Conservation (phyloP, 2,797 vertebrate genomes). For the Gallinago stenura region DNA sequence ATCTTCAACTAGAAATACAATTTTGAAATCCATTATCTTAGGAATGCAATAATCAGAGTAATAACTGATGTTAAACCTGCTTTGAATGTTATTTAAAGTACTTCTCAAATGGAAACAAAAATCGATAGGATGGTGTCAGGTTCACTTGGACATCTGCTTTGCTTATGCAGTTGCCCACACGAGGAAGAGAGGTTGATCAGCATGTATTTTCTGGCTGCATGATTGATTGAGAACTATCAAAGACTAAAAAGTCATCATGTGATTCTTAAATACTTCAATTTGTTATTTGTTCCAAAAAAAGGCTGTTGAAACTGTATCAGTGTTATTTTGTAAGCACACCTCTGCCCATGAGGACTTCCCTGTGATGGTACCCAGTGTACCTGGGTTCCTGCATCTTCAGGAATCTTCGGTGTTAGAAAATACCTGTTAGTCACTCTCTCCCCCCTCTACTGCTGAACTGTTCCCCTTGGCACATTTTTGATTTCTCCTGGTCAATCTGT, state of each 20-base stretch:
- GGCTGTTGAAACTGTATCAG: conserved; percentile 13
- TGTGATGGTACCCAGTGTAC: neutral
- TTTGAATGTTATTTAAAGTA: conserved; percentile 74
- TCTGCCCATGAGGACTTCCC: neutral
- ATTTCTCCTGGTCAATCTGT: neutral
- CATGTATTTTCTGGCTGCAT: neutral
- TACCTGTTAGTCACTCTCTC: neutral
- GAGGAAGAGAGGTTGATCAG: conserved; percentile 47
- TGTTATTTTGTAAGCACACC: neutral
- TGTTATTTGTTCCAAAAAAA: conserved; percentile 60
- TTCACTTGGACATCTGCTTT: conserved; percentile 40
- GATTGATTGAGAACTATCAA: conserved; percentile 41
- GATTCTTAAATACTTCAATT: conserved; percentile 50
- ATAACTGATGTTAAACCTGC: conserved; percentile 70
- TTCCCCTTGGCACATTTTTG: neutral
- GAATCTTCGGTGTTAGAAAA: neutral
- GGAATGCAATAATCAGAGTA: conserved; percentile 74
- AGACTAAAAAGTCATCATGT: conserved; percentile 39
- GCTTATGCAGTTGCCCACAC: neutral
- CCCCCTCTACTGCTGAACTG: neutral
- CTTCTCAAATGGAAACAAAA: conserved; percentile 57
- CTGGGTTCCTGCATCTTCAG: neutral
- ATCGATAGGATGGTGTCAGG: conserved; percentile 16
- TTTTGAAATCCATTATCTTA: conserved; percentile 76
- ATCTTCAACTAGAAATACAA: conserved; percentile 76